These are phyloP conservation scores for Periphyllus acericola DNA, from an alignment of 2,888 invertebrate genomes.

Conservation along the genomic window DNA sequence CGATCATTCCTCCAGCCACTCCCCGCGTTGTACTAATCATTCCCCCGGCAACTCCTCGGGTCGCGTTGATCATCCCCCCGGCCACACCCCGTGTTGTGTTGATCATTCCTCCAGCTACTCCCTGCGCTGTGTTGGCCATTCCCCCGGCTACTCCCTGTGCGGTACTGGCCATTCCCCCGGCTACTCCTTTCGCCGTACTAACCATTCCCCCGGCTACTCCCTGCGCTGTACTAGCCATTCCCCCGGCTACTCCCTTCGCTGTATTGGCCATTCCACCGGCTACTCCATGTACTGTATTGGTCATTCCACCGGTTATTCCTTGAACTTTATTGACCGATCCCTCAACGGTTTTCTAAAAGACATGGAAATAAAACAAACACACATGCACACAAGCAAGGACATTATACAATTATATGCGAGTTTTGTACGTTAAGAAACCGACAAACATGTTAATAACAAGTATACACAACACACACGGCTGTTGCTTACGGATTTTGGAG, in stretches of 20 bases:
- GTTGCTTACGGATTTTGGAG: slow-evolving; percentile 31
- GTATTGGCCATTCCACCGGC: not conserved
- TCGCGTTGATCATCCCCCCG: not conserved
- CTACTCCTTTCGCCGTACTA: not conserved
- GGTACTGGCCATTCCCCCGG: not conserved
- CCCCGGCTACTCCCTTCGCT: not conserved
- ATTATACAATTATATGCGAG: slow-evolving; percentile 31
- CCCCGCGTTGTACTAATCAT: not conserved
- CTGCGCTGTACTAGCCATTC: not conserved
- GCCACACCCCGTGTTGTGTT: not conserved
- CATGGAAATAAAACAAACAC: slow-evolving; percentile 1
- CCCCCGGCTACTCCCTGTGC: not conserved
- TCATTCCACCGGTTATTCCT: not conserved
- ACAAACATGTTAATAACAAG: slow-evolving; percentile 6
- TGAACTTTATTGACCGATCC: not conserved
- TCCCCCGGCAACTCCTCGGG: not conserved
- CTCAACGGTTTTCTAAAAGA: slow-evolving; percentile 1
- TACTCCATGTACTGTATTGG: not conserved
- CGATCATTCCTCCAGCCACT: not conserved
- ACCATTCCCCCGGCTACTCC: not conserved
- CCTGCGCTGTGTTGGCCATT: not conserved
- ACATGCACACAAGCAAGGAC: slow-evolving; percentile 21
- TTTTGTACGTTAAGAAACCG: slow-evolving; percentile 17
- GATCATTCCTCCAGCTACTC: not conserved
- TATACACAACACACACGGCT: not conserved